Evolutionary conservation across 1,140 invertebrate species (phyloP).

Genomic region (Brachionus koreanus): DNA sequence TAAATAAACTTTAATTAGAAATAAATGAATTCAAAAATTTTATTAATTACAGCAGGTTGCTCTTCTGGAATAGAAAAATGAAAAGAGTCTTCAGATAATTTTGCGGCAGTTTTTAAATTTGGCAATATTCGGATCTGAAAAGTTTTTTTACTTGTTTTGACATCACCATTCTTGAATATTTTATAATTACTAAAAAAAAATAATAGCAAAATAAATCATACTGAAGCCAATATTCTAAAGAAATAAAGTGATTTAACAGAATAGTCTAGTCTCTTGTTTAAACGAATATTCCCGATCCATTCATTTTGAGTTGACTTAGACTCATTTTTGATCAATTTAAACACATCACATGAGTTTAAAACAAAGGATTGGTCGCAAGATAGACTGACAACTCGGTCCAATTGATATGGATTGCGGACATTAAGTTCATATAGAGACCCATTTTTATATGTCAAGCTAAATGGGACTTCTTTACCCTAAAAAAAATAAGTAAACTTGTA

Average conservation of each 20-base stretch:
- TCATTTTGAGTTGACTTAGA: not conserved
- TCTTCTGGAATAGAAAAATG: not conserved
- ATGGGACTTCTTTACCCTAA: not conserved
- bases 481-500: not conserved
- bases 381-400: not conserved
- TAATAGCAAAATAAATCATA: not conserved
- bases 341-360: not conserved
- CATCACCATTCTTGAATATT: not conserved
- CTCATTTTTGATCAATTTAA: not conserved
- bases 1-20: not conserved
- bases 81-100: not conserved
- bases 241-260: not conserved
- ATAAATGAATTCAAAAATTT: not conserved
- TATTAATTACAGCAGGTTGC: not conserved
- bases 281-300: not conserved
- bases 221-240: not conserved
- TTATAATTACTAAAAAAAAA: not conserved
- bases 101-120: not conserved
- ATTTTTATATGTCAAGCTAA: not conserved
- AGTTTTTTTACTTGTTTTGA: not conserved
- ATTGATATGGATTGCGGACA: not conserved
- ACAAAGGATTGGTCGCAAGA: not conserved
- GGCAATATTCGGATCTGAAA: not conserved
- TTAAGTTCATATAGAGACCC: not conserved
- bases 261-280: not conserved